Percentiles rank a stretch among this genome's conserved stretches.
These are phyloP conservation scores for Phaonia tiefii DNA, from an alignment of 2,888 invertebrate genomes.

Conservation along the genomic window DNA sequence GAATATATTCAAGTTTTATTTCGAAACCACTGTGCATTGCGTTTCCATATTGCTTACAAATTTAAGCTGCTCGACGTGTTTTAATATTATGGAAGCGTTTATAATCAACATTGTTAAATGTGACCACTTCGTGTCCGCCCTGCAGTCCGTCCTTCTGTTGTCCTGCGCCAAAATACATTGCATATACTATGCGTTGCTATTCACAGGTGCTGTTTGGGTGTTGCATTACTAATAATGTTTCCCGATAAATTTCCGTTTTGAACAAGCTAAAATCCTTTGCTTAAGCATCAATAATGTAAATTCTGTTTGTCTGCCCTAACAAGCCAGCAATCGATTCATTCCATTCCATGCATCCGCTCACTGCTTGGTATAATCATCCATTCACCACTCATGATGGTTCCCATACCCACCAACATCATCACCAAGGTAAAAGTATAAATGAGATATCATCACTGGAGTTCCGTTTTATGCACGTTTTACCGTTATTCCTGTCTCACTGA, in stretches of 20 bases:
- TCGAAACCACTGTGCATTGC: not conserved
- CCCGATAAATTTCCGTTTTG: constrained; percentile 43
- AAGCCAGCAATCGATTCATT: not conserved
- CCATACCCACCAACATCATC: not conserved
- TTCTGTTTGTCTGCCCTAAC: constrained; percentile 10
- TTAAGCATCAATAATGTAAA: constrained; percentile 30
- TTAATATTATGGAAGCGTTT: constrained; percentile 58
- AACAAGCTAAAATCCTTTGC: constrained; percentile 36
- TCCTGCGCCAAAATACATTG: too few species aligned
- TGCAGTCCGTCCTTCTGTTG: not conserved
- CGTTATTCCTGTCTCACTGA: constrained; percentile 10
- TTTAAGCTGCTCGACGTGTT: constrained; percentile 58
- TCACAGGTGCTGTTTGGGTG: constrained; percentile 2
- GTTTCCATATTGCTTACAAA: constrained; percentile 12
- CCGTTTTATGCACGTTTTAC: constrained; percentile 19
- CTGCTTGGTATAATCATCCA: not conserved
- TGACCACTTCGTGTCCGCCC: constrained; percentile 38
- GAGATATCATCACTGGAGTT: constrained; percentile 40
- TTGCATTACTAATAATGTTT: constrained; percentile 43
- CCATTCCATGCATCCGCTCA: too few species aligned
- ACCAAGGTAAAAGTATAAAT: constrained; percentile 26
- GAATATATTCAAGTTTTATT: not conserved
- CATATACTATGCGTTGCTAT: not conserved
- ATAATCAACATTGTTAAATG: constrained; percentile 64
- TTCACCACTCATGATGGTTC: not conserved